These are phyloP conservation scores for Hippocampus barbouri DNA, from an alignment of 2,113 vertebrate species.

Conservation along the genomic window DNA sequence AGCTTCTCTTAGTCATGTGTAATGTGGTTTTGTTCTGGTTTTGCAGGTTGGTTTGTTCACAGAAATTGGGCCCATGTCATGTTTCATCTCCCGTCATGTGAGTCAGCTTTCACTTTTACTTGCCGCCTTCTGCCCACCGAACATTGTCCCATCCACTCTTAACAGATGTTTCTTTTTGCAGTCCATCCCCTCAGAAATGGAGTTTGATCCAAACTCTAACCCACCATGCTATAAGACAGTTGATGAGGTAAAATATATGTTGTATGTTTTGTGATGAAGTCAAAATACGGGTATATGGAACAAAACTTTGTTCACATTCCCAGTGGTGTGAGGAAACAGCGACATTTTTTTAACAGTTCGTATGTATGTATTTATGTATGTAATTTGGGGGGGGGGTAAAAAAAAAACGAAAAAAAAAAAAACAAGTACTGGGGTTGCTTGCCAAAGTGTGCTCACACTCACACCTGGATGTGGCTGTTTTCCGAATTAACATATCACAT, in stretches of 20 bases:
- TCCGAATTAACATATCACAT: too few relatives aligned
- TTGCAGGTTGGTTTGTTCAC: constrained; percentile 88
- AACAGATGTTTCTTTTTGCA: constrained; percentile 51
- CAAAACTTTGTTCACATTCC: too few relatives aligned
- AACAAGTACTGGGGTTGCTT: too few relatives aligned
- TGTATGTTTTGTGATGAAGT: neutral
- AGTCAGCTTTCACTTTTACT: constrained; percentile 52
- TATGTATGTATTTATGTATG: too few relatives aligned
- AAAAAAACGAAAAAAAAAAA: too few relatives aligned
- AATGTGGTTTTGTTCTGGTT: neutral
- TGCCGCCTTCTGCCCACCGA: neutral
- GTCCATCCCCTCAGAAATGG: constrained; percentile 94
- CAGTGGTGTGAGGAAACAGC: too few relatives aligned
- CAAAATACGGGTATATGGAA: neutral
- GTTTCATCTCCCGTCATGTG: constrained; percentile 91
- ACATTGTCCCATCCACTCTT: neutral
- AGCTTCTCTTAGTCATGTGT: neutral
- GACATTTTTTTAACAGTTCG: too few relatives aligned
- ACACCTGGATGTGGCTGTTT: too few relatives aligned
- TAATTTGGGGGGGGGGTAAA: too few relatives aligned
- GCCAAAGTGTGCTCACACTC: too few relatives aligned
- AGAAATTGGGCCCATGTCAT: constrained; percentile 95
- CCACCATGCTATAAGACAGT: constrained; percentile 90
- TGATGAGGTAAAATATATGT: constrained; percentile 76
- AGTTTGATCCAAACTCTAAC: constrained; percentile 91